Conservation (phyloP, 2,113 vertebrate genomes). For the Callopanchax toddi region DNA sequence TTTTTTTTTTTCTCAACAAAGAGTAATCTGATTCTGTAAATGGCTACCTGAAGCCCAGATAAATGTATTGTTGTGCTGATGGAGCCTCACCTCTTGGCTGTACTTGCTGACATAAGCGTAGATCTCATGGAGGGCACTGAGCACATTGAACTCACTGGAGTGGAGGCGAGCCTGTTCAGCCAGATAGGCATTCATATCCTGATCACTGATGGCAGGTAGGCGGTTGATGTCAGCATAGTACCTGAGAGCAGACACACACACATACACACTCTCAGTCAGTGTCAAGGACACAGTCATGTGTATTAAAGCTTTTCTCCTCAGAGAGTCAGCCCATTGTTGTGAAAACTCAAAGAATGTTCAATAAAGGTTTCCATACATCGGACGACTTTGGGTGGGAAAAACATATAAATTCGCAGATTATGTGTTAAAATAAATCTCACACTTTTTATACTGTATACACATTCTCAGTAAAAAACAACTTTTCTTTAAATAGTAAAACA, state of each 20-base stretch:
- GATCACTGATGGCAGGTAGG: slow-evolving; percentile 95
- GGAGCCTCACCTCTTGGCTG: slow-evolving; percentile 88
- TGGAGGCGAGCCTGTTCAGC: slow-evolving; percentile 96
- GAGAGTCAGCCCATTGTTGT: slow-evolving; percentile 4
- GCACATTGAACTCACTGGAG: slow-evolving; percentile 90
- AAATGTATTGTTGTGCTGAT: background rate
- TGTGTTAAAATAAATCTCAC: no score
- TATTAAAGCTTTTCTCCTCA: slow-evolving; percentile 35
- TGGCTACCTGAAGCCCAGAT: background rate
- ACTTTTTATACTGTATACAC: background rate
- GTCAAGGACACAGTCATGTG: slow-evolving; percentile 33
- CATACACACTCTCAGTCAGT: slow-evolving; percentile 18
- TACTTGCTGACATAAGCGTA: slow-evolving; percentile 96
- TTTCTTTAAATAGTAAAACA: no score
- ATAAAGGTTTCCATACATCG: background rate
- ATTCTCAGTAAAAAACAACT: no score
- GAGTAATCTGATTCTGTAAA: no score
- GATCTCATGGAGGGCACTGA: slow-evolving; percentile 94
- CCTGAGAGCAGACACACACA: slow-evolving; percentile 73
- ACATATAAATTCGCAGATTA: no score
- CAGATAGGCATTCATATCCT: slow-evolving; percentile 98
- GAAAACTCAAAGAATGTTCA: slow-evolving; percentile 13
- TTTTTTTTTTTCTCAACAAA: no score
- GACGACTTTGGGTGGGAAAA: slow-evolving; percentile 26
- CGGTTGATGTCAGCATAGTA: slow-evolving; percentile 96